Evolutionary conservation across 1,140 invertebrate genomes (phyloP).

Genomic region (Ceratosolen fusciceps): DNA sequence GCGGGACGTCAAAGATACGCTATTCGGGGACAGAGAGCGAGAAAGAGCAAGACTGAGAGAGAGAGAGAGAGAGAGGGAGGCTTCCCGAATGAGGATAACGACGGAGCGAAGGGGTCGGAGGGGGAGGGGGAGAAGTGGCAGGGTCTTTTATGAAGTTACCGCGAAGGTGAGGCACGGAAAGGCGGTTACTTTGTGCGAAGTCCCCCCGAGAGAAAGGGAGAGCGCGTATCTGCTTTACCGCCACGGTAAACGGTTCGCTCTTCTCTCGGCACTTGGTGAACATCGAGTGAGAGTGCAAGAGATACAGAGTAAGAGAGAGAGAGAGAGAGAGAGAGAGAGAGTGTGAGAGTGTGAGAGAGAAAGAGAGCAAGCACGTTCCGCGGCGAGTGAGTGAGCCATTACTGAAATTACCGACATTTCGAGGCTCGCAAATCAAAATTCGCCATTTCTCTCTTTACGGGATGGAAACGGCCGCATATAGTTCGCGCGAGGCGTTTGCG

Average conservation of each 20-base stretch:
- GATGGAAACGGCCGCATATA: conserved; percentile 40
- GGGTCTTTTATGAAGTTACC: conserved; percentile 67
- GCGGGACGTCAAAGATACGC: conserved; percentile 1
- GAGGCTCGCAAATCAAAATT: conserved; percentile 71
- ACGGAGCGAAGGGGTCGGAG: neutral
- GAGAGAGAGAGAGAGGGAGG: no score
- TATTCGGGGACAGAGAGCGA: neutral
- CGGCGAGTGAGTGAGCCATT: conserved; percentile 66
- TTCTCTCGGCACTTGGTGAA: conserved; percentile 17
- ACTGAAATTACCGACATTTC: conserved; percentile 70
- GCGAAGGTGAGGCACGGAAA: conserved; percentile 58
- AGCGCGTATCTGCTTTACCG: conserved; percentile 54
- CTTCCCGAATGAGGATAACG: conserved; percentile 13
- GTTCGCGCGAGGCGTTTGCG: conserved; percentile 23
- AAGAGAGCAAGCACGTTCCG: neutral
- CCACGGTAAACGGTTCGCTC: conserved; percentile 56
- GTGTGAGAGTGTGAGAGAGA: neutral
- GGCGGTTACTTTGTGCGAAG: conserved; percentile 58
- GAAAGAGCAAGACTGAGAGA: neutral
- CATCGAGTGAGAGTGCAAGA: neutral
- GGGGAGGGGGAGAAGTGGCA: conserved; percentile 47
- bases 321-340: conserved; percentile 12
- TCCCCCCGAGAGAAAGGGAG: neutral
- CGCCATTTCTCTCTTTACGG: conserved; percentile 58
- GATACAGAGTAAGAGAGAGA: neutral